A percentile compares a stretch with the other conserved stretches of the same genome.
phyloP scores from a whole-genome alignment of 2,797 vertebrate genomes.

The Clamator glandarius region DNA sequence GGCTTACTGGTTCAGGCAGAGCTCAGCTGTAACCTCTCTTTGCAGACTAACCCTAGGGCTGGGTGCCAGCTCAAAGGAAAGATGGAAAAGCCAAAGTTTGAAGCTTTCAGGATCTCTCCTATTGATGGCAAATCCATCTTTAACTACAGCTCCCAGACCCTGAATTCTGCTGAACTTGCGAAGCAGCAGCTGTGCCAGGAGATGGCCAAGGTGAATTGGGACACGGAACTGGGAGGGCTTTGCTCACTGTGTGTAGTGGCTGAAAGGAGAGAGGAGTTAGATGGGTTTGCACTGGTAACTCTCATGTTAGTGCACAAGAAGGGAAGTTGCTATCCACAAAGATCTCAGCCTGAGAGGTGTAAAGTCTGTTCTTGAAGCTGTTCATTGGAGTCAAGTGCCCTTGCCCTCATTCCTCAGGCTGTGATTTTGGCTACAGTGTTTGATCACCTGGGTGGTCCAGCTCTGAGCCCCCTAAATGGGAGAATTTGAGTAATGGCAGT shows the following conservation, averaged over 20 bases:
- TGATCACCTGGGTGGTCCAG: background rate
- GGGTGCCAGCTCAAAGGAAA: slow-evolving; percentile 53
- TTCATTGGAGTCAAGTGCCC: background rate
- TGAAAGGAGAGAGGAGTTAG: background rate
- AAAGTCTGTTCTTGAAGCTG: background rate
- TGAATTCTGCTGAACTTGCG: slow-evolving; percentile 76
- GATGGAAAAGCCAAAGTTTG: slow-evolving; percentile 25
- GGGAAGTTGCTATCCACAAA: background rate
- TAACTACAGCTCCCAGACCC: slow-evolving; percentile 83
- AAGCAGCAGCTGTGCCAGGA: slow-evolving; percentile 71
- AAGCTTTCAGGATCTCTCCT: slow-evolving; percentile 46
- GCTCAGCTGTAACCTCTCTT: background rate
- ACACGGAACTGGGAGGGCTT: background rate
- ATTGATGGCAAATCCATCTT: slow-evolving; percentile 43
- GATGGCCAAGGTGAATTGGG: slow-evolving; percentile 77
- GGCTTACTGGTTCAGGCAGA: background rate
- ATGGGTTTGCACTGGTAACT: background rate
- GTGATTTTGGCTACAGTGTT: background rate
- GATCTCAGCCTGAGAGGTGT: background rate
- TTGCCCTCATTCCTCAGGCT: background rate
- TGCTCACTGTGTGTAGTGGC: background rate
- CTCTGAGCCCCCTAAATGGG: background rate
- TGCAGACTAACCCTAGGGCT: slow-evolving; percentile 78
- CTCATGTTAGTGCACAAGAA: background rate
- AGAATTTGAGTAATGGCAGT: background rate